These are phyloP conservation scores for Gnathonemus longibarbis DNA, from an alignment of 2,113 vertebrate genomes.

Conservation along the genomic window DNA sequence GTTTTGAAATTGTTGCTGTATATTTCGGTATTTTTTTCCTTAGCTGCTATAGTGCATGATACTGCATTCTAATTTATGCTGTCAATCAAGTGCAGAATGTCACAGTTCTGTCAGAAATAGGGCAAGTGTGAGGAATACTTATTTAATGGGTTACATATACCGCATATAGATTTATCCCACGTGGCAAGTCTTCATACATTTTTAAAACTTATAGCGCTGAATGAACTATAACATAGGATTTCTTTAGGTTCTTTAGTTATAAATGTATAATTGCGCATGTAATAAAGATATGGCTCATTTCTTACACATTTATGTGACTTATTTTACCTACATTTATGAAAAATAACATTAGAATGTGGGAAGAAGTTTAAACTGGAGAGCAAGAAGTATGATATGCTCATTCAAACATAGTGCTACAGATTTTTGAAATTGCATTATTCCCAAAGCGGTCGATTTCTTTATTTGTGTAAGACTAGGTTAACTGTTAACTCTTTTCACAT, in stretches of 20 bases:
- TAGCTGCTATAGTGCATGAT: background rate
- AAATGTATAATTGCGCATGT: background rate
- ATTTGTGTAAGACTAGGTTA: background rate
- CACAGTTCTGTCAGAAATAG: background rate
- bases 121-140: background rate
- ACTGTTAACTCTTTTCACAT: background rate
- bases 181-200: background rate
- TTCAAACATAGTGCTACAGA: background rate
- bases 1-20: background rate
- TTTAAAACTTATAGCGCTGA: background rate
- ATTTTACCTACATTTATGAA: background rate
- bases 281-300: background rate
- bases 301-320: background rate
- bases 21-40: background rate
- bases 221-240: background rate
- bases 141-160: background rate
- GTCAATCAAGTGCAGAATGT: background rate
- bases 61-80: background rate
- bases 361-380: background rate
- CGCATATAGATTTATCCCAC: background rate
- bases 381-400: background rate
- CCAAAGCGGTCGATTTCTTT: background rate
- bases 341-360: background rate
- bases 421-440: background rate
- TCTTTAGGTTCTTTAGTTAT: background rate